phyloP scores from a whole-genome alignment of 2,797 vertebrate species.

The Coccyzus lansbergi region DNA sequence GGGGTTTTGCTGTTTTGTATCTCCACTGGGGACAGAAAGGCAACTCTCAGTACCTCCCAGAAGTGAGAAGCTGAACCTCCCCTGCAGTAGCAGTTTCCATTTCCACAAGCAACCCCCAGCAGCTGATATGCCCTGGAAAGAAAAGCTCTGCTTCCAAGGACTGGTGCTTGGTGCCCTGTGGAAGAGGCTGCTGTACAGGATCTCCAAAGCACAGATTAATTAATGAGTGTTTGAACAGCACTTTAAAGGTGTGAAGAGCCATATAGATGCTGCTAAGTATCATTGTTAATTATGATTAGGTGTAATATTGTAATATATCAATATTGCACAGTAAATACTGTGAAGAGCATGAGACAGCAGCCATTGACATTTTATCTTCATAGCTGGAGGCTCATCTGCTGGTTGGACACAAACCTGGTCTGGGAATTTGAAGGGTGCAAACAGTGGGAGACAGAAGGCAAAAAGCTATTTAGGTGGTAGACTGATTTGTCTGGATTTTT shows the following conservation, averaged over 20 bases:
- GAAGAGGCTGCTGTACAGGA: neutral
- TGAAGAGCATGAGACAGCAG: neutral
- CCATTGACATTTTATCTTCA: neutral
- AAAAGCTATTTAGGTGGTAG: neutral
- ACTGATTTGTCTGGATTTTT: neutral
- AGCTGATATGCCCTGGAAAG: accelerated
- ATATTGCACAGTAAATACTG: slow-evolving; percentile 50
- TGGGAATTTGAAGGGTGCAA: neutral
- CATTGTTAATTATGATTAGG: slow-evolving; percentile 68
- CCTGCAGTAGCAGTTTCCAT: neutral
- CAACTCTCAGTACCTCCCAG: neutral
- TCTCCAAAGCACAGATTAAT: slow-evolving; percentile 59
- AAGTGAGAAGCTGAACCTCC: neutral
- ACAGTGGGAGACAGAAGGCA: neutral
- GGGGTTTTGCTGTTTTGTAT: neutral
- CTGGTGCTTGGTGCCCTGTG: neutral
- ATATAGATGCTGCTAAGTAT: slow-evolving; percentile 68
- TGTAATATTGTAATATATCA: slow-evolving; percentile 62
- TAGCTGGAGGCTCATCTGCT: neutral
- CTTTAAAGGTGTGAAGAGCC: slow-evolving; percentile 71
- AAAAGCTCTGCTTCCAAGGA: accelerated
- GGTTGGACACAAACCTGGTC: neutral
- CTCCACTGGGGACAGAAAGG: neutral
- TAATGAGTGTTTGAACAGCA: slow-evolving; percentile 64
- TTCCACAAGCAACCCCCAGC: neutral